Conservation (phyloP, 2,888 invertebrate species). For the Watsonalla binaria region DNA sequence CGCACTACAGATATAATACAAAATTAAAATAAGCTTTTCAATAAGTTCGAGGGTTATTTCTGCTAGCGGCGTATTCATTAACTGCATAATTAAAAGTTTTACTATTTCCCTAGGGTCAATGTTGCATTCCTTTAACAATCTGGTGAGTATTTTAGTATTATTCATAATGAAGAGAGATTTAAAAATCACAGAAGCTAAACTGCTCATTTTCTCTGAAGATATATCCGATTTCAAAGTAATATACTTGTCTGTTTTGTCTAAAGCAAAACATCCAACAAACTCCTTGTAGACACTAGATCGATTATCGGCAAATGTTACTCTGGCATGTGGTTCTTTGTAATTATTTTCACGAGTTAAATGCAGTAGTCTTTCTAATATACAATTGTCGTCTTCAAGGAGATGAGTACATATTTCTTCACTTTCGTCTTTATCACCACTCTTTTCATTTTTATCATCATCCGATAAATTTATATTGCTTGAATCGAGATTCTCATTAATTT, state of each 20-base stretch:
- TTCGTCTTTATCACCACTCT: conserved; percentile 18
- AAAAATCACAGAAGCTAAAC: conserved; percentile 51
- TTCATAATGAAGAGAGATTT: conserved; percentile 69
- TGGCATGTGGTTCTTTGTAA: conserved; percentile 59
- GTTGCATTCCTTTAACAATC: conserved; percentile 44
- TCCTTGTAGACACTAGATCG: conserved; percentile 71
- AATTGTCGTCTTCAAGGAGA: conserved; percentile 77
- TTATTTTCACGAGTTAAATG: conserved; percentile 75
- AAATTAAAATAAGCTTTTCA: conserved; percentile 81
- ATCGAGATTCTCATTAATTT: conserved; percentile 29
- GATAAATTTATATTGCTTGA: conserved; percentile 6
- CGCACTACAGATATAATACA: conserved; percentile 82
- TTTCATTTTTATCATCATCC: conserved; percentile 18
- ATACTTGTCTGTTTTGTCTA: conserved; percentile 46
- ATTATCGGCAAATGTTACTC: conserved; percentile 79
- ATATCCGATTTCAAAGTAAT: conserved; percentile 46
- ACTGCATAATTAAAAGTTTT: conserved; percentile 83
- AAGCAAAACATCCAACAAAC: conserved; percentile 76
- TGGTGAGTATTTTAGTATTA: conserved; percentile 37
- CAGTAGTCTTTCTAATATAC: conserved; percentile 81
- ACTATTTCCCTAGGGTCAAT: conserved; percentile 82
- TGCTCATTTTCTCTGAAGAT: conserved; percentile 46
- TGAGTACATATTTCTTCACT: conserved; percentile 31
- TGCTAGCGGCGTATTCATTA: conserved; percentile 82
- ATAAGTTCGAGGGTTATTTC: conserved; percentile 78